phyloP scores from a whole-genome alignment of 2,113 vertebrate genomes.

The Scartelaos histophorus region DNA sequence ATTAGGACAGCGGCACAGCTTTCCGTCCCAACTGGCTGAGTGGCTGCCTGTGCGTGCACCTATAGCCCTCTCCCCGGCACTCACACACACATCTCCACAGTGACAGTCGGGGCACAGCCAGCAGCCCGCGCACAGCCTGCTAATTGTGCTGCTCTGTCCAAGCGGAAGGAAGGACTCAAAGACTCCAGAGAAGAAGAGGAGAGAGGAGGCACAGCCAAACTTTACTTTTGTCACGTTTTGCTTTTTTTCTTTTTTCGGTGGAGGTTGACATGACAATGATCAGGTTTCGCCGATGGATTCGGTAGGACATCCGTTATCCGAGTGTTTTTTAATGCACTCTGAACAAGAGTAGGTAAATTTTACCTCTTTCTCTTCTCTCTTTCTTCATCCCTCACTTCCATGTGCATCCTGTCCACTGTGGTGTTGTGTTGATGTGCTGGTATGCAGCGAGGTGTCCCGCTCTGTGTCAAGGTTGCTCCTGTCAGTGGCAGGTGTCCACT shows the following conservation, averaged over 20 bases:
- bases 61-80: slow-evolving; percentile 60
- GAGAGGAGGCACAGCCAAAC: slow-evolving; percentile 77
- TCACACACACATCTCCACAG: slow-evolving; percentile 43
- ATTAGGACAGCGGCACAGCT: slow-evolving; percentile 94
- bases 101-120: slow-evolving; percentile 71
- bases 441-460: slow-evolving; percentile 65
- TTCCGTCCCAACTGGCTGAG: slow-evolving; percentile 90
- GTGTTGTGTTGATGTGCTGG: slow-evolving; percentile 47
- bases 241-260: slow-evolving; percentile 57
- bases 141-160: slow-evolving; percentile 89
- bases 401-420: slow-evolving; percentile 68
- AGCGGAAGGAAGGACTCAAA: slow-evolving; percentile 70
- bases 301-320: slow-evolving; percentile 96
- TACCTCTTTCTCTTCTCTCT: slow-evolving; percentile 69
- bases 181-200: slow-evolving; percentile 58
- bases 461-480: slow-evolving; percentile 74
- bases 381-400: slow-evolving; percentile 57
- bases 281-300: slow-evolving; percentile 93
- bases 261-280: slow-evolving; percentile 89
- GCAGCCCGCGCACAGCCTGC: slow-evolving; percentile 74
- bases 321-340: slow-evolving; percentile 98
- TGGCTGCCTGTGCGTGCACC: slow-evolving; percentile 62
- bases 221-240: slow-evolving; percentile 79
- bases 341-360: slow-evolving; percentile 99
- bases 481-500: slow-evolving; percentile 66